phyloP scores from a whole-genome alignment of 2,797 vertebrate species.

The Arrhamphus sclerolepis region DNA sequence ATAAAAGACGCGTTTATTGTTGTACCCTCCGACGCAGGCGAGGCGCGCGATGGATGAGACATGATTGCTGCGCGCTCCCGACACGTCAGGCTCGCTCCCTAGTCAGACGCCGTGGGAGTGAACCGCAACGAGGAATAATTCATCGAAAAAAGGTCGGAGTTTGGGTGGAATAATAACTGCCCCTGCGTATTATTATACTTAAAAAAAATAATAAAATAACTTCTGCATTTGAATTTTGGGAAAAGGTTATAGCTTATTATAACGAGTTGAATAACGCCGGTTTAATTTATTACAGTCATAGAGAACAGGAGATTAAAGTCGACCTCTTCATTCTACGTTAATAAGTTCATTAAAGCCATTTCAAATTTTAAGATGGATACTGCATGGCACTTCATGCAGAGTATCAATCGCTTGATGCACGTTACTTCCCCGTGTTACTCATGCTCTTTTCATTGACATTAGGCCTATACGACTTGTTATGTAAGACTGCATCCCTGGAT shows the following conservation, averaged over 20 bases:
- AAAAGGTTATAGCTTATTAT: constrained; percentile 10
- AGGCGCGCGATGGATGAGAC: constrained; percentile 58
- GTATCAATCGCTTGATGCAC: constrained; percentile 20
- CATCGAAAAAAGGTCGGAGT: constrained; percentile 61
- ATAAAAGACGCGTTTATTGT: constrained; percentile 24
- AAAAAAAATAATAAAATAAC: background rate
- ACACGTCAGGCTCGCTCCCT: constrained; percentile 53
- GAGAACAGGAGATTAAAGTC: background rate
- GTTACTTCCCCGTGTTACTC: constrained; percentile 41
- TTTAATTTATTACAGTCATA: background rate
- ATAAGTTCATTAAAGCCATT: background rate
- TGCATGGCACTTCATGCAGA: background rate
- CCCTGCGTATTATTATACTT: too few species aligned
- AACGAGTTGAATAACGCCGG: constrained; percentile 6
- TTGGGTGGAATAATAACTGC: constrained; percentile 16
- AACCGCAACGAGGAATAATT: constrained; percentile 75
- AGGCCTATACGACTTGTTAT: constrained; percentile 65
- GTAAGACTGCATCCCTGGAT: constrained; percentile 70
- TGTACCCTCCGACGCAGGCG: constrained; percentile 36
- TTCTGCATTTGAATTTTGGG: background rate
- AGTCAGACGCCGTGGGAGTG: constrained; percentile 69
- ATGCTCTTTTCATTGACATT: constrained; percentile 76
- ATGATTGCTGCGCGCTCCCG: constrained; percentile 72
- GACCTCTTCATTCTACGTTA: background rate
- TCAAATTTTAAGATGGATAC: background rate